A percentile compares a stretch with the other conserved stretches of the same genome.
These are phyloP conservation scores for Drepana arcuata DNA, from an alignment of 1,140 invertebrate species.

Conservation along the genomic window DNA sequence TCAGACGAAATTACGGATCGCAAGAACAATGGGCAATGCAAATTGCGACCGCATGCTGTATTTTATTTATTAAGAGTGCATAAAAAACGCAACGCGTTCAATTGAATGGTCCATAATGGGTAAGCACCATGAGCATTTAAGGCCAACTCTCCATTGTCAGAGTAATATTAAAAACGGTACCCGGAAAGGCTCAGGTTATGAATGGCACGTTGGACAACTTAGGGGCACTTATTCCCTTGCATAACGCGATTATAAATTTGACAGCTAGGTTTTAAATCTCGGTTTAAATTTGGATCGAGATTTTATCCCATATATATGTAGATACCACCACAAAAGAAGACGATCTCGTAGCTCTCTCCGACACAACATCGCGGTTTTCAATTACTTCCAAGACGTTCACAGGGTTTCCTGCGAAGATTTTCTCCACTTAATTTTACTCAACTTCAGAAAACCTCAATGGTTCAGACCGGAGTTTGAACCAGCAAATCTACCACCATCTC, in stretches of 20 bases:
- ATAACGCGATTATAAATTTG: no score
- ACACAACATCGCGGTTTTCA: no score
- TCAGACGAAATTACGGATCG: conserved; percentile 51
- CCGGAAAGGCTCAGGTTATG: conserved; percentile 4
- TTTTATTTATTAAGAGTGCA: conserved; percentile 44
- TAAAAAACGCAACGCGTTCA: conserved; percentile 48
- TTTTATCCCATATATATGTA: neutral
- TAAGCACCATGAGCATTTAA: conserved; percentile 40
- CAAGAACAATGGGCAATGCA: conserved; percentile 57
- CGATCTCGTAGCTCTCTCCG: no score
- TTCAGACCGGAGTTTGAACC: no score
- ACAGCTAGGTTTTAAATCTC: no score
- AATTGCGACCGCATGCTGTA: conserved; percentile 37
- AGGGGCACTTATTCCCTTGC: neutral
- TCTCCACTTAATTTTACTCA: no score
- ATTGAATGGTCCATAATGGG: conserved; percentile 54
- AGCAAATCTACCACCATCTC: no score
- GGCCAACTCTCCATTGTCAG: conserved; percentile 34
- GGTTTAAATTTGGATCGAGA: no score
- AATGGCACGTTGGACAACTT: conserved; percentile 22
- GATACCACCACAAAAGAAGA: no score
- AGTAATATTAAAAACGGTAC: conserved; percentile 27
- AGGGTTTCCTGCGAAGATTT: no score
- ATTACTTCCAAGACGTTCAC: no score
- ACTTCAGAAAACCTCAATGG: no score